Conservation (phyloP, 2,797 vertebrate species). For the Neomorphus geoffroyi region DNA sequence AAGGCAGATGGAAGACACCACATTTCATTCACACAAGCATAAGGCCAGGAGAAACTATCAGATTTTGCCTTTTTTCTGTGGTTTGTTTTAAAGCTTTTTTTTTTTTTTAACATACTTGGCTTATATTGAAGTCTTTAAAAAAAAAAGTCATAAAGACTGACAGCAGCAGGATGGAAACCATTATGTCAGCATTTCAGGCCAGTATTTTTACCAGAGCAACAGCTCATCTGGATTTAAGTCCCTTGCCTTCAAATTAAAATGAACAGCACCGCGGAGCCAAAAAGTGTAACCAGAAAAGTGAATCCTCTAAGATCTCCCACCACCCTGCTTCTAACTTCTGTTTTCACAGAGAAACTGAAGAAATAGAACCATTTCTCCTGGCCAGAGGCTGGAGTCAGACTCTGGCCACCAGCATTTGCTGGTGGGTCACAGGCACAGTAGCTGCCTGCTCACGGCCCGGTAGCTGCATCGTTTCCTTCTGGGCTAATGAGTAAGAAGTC, state of each 20-base stretch:
- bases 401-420: background rate
- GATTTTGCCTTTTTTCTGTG: background rate
- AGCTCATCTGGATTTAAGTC: constrained; percentile 9
- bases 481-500: background rate
- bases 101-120: background rate
- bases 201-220: constrained; percentile 6
- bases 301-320: background rate
- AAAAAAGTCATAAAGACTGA: background rate
- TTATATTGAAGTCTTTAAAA: background rate
- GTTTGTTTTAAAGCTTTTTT: background rate
- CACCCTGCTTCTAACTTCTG: background rate
- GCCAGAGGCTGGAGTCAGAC: background rate
- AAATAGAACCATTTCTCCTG: too few relatives aligned
- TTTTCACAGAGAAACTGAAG: background rate
- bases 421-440: background rate
- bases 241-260: constrained; percentile 4
- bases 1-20: background rate
- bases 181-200: constrained; percentile 10
- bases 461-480: background rate
- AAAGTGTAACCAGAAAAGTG: background rate
- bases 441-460: background rate
- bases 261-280: background rate
- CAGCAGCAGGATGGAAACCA: constrained; percentile 3
- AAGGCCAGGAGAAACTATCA: background rate
- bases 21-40: background rate